A percentile compares a stretch with the other conserved stretches of the same genome.
These are phyloP conservation scores for Podarcis siculus DNA, from an alignment of 2,797 vertebrate genomes.

Conservation along the genomic window DNA sequence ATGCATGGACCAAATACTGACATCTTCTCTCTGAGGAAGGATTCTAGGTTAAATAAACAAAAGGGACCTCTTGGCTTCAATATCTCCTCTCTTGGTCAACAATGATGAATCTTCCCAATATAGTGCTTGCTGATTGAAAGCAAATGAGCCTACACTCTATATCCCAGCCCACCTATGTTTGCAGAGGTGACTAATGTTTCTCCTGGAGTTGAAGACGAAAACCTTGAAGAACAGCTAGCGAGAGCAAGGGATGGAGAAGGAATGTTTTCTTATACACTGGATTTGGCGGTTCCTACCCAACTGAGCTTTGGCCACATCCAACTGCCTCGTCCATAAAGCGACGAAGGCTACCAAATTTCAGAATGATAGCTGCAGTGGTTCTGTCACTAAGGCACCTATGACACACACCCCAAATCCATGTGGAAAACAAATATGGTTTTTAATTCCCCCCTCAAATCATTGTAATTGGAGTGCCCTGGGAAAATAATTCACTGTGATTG, in stretches of 20 bases:
- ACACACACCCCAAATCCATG: no score
- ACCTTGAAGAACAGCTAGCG: not conserved
- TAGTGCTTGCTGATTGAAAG: constrained; percentile 19
- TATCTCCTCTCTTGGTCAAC: constrained; percentile 14
- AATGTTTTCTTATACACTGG: no score
- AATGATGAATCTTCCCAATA: not conserved
- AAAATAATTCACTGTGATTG: no score
- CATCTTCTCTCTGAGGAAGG: not conserved
- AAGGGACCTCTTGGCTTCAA: constrained; percentile 28
- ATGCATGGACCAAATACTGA: constrained; percentile 22
- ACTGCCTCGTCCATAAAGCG: no score
- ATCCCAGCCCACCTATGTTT: not conserved
- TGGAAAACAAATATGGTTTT: no score
- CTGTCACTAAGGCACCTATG: no score
- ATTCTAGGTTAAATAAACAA: not conserved
- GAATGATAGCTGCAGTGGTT: no score
- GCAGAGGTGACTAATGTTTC: not conserved
- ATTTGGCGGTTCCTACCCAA: no score
- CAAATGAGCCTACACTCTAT: not conserved
- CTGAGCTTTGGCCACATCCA: no score
- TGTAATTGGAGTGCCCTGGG: no score
- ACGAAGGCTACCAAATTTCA: no score
- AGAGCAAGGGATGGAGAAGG: not conserved
- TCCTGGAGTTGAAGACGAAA: not conserved
- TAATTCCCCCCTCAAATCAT: no score